Conservation (phyloP, 2,888 invertebrate species). For the Nowickia ferox region DNA sequence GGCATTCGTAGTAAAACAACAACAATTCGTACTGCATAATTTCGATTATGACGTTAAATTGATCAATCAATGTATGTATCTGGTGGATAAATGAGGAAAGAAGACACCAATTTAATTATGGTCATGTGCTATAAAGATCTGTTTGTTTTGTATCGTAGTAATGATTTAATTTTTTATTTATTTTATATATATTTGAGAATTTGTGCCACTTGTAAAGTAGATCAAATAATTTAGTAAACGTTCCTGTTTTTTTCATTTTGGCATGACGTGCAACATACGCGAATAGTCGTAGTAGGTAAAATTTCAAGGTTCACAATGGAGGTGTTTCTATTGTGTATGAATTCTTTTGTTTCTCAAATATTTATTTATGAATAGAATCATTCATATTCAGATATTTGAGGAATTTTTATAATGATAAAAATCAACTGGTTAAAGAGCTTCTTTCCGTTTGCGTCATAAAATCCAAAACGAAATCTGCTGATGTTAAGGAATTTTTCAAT, state of each 20-base stretch:
- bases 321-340: constrained; percentile 34
- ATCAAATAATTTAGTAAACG: constrained; percentile 53
- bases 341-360: not conserved
- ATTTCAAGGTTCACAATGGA: constrained; percentile 28
- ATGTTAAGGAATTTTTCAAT: constrained; percentile 33
- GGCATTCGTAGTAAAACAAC: constrained; percentile 8
- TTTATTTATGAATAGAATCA: constrained; percentile 19
- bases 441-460: constrained; percentile 66
- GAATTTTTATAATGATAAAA: constrained; percentile 51
- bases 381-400: constrained; percentile 36
- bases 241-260: constrained; percentile 1
- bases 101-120: constrained; percentile 52
- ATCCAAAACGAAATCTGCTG: constrained; percentile 17
- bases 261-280: constrained; percentile 41
- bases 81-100: constrained; percentile 50
- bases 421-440: constrained; percentile 44
- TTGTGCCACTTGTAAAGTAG: constrained; percentile 69
- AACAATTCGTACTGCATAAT: constrained; percentile 54
- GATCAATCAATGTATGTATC: constrained; percentile 59
- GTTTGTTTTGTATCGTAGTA: constrained; percentile 30
- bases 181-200: constrained; percentile 27
- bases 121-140: constrained; percentile 52
- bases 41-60: constrained; percentile 62
- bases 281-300: constrained; percentile 26
- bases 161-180: not conserved